These are phyloP conservation scores for Ariolimax columbianus DNA, from an alignment of 2,888 invertebrate species.

Conservation along the genomic window DNA sequence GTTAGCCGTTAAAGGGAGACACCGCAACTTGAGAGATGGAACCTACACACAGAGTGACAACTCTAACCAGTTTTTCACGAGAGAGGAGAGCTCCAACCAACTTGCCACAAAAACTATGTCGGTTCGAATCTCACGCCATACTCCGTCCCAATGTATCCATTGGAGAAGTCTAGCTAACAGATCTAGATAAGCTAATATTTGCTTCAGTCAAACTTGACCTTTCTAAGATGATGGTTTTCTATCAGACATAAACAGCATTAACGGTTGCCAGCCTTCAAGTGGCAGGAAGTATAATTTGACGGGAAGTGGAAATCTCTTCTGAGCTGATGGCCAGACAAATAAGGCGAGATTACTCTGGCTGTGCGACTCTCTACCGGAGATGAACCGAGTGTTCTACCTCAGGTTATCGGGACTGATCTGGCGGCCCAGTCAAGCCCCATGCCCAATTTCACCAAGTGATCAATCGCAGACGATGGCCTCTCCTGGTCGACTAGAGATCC, in stretches of 20 bases:
- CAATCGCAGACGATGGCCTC: not conserved
- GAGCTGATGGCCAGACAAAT: not conserved
- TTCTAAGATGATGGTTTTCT: not conserved
- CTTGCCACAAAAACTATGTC: too few species aligned
- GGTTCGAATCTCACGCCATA: too few species aligned
- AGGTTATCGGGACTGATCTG: not conserved
- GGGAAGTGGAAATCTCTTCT: slow-evolving; percentile 5
- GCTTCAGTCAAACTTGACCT: too few species aligned
- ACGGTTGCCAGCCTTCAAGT: not conserved
- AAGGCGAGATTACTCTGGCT: slow-evolving; percentile 24
- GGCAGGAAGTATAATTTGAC: slow-evolving; percentile 23
- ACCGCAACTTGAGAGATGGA: too few species aligned
- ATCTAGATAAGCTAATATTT: too few species aligned
- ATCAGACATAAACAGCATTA: not conserved
- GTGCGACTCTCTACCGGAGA: not conserved
- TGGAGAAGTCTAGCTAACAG: too few species aligned
- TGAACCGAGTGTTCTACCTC: not conserved
- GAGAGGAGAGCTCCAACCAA: too few species aligned
- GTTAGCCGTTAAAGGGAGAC: too few species aligned
- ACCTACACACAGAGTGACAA: too few species aligned
- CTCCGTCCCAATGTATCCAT: too few species aligned
- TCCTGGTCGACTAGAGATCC: not conserved
- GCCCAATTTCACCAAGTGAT: not conserved
- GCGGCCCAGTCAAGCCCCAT: not conserved
- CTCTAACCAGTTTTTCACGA: too few species aligned